Evolutionary conservation across 2,888 invertebrate genomes (phyloP).

Genomic region (Acleris cristana): DNA sequence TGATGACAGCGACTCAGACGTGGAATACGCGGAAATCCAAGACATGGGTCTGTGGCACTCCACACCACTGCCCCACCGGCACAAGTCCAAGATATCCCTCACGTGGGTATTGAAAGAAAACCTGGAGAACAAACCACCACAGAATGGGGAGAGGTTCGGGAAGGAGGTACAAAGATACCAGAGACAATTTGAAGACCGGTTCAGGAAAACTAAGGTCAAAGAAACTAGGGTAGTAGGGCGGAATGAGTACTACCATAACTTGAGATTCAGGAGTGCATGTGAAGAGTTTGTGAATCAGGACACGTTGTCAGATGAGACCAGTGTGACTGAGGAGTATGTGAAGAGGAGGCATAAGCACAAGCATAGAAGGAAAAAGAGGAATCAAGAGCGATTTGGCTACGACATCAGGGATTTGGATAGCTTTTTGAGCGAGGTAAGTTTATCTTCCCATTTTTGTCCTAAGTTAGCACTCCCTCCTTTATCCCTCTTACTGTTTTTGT

Average conservation of each 20-base stretch:
- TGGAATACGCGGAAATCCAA: constrained; percentile 72
- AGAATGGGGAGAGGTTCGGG: constrained; percentile 49
- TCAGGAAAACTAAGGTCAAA: constrained; percentile 55
- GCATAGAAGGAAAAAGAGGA: constrained; percentile 72
- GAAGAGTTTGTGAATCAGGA: constrained; percentile 71
- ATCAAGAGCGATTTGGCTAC: constrained; percentile 86
- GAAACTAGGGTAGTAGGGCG: constrained; percentile 70
- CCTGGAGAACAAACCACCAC: constrained; percentile 70
- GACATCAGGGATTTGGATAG: constrained; percentile 92
- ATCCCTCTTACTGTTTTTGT: too few relatives aligned
- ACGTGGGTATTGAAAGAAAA: constrained; percentile 90
- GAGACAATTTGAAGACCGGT: constrained; percentile 54
- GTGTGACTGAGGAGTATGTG: constrained; percentile 71
- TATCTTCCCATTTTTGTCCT: background rate
- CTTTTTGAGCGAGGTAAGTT: constrained; percentile 88
- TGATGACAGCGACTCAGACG: constrained; percentile 57
- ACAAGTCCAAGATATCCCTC: constrained; percentile 87
- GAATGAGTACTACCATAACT: constrained; percentile 78
- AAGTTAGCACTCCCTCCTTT: too few relatives aligned
- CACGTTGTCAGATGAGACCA: constrained; percentile 66
- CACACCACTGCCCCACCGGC: constrained; percentile 71
- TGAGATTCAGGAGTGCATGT: constrained; percentile 70
- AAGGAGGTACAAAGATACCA: constrained; percentile 54
- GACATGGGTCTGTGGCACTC: constrained; percentile 82
- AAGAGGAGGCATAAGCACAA: constrained; percentile 77